These are phyloP conservation scores for Myopa tessellatipennis DNA, from an alignment of 2,888 invertebrate species.

Conservation along the genomic window DNA sequence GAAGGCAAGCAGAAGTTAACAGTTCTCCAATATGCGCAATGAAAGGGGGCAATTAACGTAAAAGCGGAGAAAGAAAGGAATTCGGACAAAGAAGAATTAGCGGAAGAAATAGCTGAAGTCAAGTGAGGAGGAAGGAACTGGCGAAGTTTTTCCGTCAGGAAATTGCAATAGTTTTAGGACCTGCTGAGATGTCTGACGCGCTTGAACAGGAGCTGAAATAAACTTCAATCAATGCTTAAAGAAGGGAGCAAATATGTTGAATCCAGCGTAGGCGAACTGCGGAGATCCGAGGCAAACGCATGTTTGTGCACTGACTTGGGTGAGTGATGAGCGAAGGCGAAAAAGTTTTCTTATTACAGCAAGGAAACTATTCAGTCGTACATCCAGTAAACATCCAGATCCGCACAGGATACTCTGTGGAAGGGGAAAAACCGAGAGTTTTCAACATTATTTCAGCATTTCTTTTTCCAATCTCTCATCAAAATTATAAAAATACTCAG, in stretches of 20 bases:
- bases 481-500: constrained; percentile 25
- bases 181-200: constrained; percentile 12
- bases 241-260: not conserved
- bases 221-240: constrained; percentile 29
- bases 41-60: constrained; percentile 28
- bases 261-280: not conserved
- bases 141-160: constrained; percentile 30
- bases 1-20: not conserved
- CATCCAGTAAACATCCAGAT: not conserved
- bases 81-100: not conserved
- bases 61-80: constrained; percentile 3
- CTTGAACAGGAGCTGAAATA: constrained; percentile 3
- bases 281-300: constrained; percentile 4
- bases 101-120: not conserved
- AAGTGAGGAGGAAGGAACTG: not conserved
- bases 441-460: constrained; percentile 17
- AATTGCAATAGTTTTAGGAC: constrained; percentile 27
- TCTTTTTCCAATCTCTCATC: constrained; percentile 5
- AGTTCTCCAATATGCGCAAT: constrained; percentile 11
- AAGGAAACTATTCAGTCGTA: constrained; percentile 1
- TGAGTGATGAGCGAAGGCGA: constrained; percentile 29
- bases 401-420: not conserved
- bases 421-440: constrained; percentile 9
- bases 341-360: constrained; percentile 37
- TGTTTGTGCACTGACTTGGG: constrained; percentile 23